These are phyloP conservation scores for Cheilinus undulatus DNA, from an alignment of 2,113 vertebrate species.

Conservation along the genomic window DNA sequence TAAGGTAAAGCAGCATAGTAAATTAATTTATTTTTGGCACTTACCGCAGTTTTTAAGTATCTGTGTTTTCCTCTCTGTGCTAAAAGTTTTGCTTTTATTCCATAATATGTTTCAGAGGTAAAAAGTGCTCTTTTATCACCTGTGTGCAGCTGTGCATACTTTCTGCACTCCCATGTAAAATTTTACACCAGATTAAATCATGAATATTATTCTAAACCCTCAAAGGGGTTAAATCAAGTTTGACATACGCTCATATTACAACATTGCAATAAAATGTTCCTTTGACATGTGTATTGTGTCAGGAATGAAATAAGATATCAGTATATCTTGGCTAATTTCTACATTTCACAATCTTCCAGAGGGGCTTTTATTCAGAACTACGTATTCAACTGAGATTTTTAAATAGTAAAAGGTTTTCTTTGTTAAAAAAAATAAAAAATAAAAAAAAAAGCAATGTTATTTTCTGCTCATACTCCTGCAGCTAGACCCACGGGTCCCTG, in stretches of 20 bases:
- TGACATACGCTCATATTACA: background rate
- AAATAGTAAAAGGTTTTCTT: slow-evolving; percentile 19
- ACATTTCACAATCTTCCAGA: background rate
- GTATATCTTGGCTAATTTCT: slow-evolving; percentile 7
- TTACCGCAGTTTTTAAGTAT: too few species aligned
- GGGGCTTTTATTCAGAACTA: background rate
- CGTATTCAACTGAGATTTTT: background rate
- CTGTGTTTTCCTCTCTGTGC: background rate
- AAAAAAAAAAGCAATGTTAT: slow-evolving; percentile 13
- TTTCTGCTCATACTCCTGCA: slow-evolving; percentile 31
- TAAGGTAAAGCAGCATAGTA: too few species aligned
- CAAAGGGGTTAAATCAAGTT: background rate
- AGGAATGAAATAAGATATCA: slow-evolving; percentile 10
- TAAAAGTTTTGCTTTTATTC: background rate
- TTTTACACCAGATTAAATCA: background rate
- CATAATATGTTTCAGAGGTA: background rate
- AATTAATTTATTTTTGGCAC: too few species aligned
- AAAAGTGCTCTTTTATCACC: background rate
- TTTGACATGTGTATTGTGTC: slow-evolving; percentile 15
- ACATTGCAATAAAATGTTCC: background rate
- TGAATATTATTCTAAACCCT: background rate
- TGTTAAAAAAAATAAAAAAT: too few species aligned
- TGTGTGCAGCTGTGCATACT: background rate
- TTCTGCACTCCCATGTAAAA: background rate
- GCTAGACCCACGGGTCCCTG: slow-evolving; percentile 49